Conservation (phyloP, 2,113 vertebrate genomes). For the Erinaceus europaeus region DNA sequence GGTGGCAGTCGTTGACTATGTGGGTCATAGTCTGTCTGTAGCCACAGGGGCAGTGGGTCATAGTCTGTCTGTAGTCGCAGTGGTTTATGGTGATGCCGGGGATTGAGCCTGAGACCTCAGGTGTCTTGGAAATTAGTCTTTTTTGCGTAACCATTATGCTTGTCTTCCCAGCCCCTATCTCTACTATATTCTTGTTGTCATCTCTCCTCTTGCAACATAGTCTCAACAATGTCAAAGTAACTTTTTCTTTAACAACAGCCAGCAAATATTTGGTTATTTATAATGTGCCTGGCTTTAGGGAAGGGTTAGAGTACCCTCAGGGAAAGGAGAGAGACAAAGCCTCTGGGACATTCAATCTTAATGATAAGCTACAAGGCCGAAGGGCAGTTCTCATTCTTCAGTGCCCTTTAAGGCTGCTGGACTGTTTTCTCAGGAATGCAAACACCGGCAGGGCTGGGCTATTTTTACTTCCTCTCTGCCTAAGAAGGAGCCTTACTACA, state of each 20-base stretch:
- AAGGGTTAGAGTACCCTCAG: not conserved
- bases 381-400: not conserved
- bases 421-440: slow-evolving; percentile 51
- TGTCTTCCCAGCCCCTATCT: too few relatives aligned
- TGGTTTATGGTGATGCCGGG: too few relatives aligned
- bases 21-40: too few relatives aligned
- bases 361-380: not conserved
- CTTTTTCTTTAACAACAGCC: not conserved
- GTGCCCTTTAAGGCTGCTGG: slow-evolving; percentile 44
- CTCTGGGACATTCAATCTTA: not conserved
- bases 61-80: too few relatives aligned
- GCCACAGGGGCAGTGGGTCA: too few relatives aligned
- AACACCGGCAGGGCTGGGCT: not conserved
- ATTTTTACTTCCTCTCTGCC: slow-evolving; percentile 13
- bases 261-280: not conserved
- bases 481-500: not conserved
- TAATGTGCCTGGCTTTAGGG: not conserved
- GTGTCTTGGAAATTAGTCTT: too few relatives aligned
- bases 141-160: too few relatives aligned
- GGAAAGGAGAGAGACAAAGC: not conserved
- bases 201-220: not conserved
- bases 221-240: not conserved
- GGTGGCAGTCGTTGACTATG: too few relatives aligned
- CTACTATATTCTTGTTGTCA: not conserved
- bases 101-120: too few relatives aligned